phyloP scores from a whole-genome alignment of 2,113 vertebrate species.

The Bubo scandiacus region DNA sequence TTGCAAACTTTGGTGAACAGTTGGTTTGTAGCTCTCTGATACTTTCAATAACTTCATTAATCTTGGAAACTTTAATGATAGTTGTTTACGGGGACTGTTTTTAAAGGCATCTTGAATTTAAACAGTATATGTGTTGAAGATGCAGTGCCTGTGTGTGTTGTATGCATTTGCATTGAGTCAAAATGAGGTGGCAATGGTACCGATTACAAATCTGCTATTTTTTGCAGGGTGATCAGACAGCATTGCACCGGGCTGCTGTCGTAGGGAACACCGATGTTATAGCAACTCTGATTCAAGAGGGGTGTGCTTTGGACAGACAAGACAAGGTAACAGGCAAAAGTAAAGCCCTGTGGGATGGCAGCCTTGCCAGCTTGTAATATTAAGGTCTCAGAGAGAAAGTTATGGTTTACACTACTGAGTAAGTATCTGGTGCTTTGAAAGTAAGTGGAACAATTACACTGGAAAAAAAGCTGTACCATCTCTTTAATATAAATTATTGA shows the following conservation, averaged over 20 bases:
- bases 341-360: neutral
- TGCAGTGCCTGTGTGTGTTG: neutral
- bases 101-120: neutral
- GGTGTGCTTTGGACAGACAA: conserved; percentile 91
- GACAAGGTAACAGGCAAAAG: conserved; percentile 84
- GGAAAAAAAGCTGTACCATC: neutral
- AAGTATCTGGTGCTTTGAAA: neutral
- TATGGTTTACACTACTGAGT: neutral
- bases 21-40: neutral
- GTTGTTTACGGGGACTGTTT: neutral
- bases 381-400: neutral
- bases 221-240: conserved; percentile 91
- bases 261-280: conserved; percentile 90
- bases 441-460: neutral
- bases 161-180: neutral
- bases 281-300: conserved; percentile 87
- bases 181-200: neutral
- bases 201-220: neutral
- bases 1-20: neutral
- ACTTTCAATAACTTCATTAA: neutral
- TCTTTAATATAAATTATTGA: neutral
- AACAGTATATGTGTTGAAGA: neutral
- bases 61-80: neutral
- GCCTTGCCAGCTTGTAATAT: neutral
- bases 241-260: conserved; percentile 89